Evolutionary conservation across 2,888 invertebrate species (phyloP).

Genomic region (Drymonia ruficornis): DNA sequence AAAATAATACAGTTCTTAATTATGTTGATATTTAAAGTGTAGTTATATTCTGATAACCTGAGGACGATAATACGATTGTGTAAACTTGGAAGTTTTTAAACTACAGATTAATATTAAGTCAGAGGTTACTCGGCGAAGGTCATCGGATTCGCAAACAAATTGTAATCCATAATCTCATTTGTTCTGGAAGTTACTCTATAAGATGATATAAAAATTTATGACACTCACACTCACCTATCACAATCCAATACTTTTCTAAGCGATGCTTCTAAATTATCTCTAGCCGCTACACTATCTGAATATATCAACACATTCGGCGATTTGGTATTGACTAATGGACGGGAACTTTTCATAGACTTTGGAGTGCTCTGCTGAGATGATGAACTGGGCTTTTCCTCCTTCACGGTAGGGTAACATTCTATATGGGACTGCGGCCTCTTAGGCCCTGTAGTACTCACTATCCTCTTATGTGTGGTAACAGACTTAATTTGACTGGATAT

Average conservation of each 20-base stretch:
- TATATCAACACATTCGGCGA: constrained; percentile 93
- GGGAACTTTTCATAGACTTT: constrained; percentile 75
- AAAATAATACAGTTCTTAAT: no score
- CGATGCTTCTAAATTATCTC: constrained; percentile 89
- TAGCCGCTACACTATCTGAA: constrained; percentile 90
- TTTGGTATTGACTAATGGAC: constrained; percentile 86
- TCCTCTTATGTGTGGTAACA: constrained; percentile 77
- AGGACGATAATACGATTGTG: neutral
- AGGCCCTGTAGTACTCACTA: constrained; percentile 76
- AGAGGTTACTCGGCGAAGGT: constrained; percentile 5
- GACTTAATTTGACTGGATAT: constrained; percentile 82
- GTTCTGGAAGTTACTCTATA: no score
- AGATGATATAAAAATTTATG: constrained; percentile 10
- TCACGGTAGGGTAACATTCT: constrained; percentile 58
- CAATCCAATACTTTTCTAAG: constrained; percentile 88
- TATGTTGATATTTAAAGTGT: no score
- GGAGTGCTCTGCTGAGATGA: constrained; percentile 61
- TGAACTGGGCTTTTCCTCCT: constrained; percentile 56
- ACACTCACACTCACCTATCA: constrained; percentile 85
- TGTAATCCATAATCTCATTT: neutral
- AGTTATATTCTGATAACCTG: neutral
- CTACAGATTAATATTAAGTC: neutral
- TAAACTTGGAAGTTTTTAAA: neutral
- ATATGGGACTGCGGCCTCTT: constrained; percentile 63
- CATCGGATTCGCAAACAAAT: neutral